Conservation (phyloP, 2,888 invertebrate genomes). For the Mechanitis mazaeus region DNA sequence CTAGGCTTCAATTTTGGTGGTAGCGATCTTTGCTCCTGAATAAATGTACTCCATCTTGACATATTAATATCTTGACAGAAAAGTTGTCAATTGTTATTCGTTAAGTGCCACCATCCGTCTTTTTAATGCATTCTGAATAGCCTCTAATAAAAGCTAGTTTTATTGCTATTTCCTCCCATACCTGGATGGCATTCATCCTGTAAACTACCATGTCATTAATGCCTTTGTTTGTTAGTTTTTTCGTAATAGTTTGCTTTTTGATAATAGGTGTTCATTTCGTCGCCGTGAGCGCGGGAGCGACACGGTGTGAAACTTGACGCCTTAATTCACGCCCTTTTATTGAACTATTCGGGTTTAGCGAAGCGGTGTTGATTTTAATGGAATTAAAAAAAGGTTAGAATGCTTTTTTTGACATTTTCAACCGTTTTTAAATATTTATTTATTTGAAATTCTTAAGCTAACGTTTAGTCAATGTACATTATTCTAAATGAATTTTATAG, state of each 20-base stretch:
- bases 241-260: constrained; percentile 73
- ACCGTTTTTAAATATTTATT: too few species aligned
- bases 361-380: constrained; percentile 65
- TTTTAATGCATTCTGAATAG: constrained; percentile 45
- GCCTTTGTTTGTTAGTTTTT: constrained; percentile 62
- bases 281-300: constrained; percentile 58
- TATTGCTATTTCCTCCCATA: constrained; percentile 66
- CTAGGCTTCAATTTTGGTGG: too few species aligned
- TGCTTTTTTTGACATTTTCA: too few species aligned
- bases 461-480: too few species aligned
- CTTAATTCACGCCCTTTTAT: constrained; percentile 70
- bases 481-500: too few species aligned
- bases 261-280: constrained; percentile 73
- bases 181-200: constrained; percentile 68
- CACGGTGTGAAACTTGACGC: constrained; percentile 74
- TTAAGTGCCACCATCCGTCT: constrained; percentile 26
- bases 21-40: too few species aligned
- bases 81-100: background rate
- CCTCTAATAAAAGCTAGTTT: constrained; percentile 63
- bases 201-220: constrained; percentile 51
- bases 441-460: too few species aligned
- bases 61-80: background rate
- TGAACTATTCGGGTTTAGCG: constrained; percentile 69
- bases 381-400: constrained; percentile 22
- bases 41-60: too few species aligned